Conservation (phyloP, 2,797 vertebrate species). For the Argentina silus region DNA sequence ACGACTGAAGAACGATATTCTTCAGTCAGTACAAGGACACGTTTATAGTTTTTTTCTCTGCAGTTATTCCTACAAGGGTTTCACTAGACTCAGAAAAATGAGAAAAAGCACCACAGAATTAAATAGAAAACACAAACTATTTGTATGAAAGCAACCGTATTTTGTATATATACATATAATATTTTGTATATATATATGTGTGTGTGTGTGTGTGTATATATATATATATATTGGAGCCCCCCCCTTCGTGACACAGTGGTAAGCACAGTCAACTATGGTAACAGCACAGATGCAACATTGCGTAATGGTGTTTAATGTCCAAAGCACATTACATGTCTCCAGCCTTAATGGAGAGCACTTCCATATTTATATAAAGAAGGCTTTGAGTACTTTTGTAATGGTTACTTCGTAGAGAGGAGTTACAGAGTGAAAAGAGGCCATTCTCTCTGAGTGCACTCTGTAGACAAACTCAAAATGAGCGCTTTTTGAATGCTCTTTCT, state of each 20-base stretch:
- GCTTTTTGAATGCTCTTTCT: slow-evolving; percentile 31
- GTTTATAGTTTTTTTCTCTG: slow-evolving; percentile 9
- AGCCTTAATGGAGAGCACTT: slow-evolving; percentile 63
- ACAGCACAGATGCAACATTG: slow-evolving; percentile 12
- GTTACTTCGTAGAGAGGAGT: slow-evolving; percentile 37
- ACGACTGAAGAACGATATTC: not conserved
- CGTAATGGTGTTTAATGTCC: slow-evolving; percentile 62
- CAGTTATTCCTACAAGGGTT: slow-evolving; percentile 20
- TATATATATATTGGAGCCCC: no score
- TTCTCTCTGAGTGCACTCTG: slow-evolving; percentile 31
- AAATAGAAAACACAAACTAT: not conserved
- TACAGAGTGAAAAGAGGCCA: slow-evolving; percentile 42
- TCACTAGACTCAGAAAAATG: slow-evolving; percentile 13
- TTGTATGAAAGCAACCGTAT: no score
- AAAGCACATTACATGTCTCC: slow-evolving; percentile 57
- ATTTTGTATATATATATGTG: no score
- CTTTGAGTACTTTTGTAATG: slow-evolving; percentile 56
- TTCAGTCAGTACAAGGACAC: not conserved
- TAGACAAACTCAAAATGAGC: slow-evolving; percentile 30
- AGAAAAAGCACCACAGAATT: slow-evolving; percentile 31
- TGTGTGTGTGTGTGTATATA: no score
- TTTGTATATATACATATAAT: no score
- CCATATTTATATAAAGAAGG: slow-evolving; percentile 62
- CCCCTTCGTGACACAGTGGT: slow-evolving; percentile 9
- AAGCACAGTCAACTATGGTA: not conserved